Conservation (phyloP, 2,113 vertebrate genomes). For the Mus musculus region DNA sequence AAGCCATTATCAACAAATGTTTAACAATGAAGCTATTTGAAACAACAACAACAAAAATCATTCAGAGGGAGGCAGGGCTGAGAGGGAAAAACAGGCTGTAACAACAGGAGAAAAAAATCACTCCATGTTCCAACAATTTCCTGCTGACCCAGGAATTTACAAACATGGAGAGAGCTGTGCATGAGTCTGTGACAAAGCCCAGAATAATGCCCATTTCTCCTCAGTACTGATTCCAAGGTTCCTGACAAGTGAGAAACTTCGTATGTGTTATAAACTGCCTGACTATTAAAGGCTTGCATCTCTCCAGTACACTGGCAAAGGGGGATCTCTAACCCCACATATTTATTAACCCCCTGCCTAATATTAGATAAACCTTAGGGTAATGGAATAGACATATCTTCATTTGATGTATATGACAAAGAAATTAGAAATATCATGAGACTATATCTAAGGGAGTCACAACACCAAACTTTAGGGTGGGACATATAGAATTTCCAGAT, state of each 20-base stretch:
- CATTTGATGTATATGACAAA: neutral
- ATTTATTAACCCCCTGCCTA: neutral
- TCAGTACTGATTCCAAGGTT: neutral
- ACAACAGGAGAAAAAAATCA: neutral
- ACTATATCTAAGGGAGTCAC: neutral
- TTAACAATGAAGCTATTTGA: neutral
- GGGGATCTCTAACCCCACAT: neutral
- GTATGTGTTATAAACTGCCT: neutral
- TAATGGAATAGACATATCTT: neutral
- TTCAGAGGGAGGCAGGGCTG: neutral
- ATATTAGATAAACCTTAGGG: neutral
- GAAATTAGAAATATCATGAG: neutral
- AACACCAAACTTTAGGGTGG: neutral
- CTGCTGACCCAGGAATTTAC: neutral
- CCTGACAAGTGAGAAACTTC: neutral
- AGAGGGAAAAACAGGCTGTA: neutral
- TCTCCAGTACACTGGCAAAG: neutral
- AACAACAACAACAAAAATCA: neutral
- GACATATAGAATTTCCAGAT: neutral
- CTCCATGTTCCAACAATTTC: neutral
- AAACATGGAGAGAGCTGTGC: neutral
- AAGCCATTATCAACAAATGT: slow-evolving; percentile 28
- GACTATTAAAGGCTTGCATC: neutral
- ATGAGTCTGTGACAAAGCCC: neutral
- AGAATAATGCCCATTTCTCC: neutral